Conservation (phyloP, 2,888 invertebrate genomes). For the Scaptomyza reducta region DNA sequence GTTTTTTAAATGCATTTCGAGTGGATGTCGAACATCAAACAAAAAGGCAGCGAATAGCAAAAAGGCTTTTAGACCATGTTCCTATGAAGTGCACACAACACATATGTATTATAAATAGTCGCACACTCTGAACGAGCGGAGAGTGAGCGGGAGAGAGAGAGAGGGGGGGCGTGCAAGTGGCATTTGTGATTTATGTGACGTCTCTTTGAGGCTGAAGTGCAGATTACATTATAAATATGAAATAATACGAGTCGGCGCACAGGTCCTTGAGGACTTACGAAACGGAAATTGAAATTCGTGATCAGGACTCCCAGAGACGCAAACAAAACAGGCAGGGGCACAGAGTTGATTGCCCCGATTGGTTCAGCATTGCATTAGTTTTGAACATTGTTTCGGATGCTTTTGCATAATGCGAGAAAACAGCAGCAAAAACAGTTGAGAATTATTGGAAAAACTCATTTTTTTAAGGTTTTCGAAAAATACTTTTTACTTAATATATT, state of each 20-base stretch:
- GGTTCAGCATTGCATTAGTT: no score
- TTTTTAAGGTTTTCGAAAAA: no score
- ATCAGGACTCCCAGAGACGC: slow-evolving; percentile 28
- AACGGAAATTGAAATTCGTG: slow-evolving; percentile 71
- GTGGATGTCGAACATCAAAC: slow-evolving; percentile 74
- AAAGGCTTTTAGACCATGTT: slow-evolving; percentile 73
- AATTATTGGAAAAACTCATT: no score
- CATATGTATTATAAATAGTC: slow-evolving; percentile 58
- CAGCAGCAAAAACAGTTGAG: no score
- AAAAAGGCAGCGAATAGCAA: slow-evolving; percentile 48
- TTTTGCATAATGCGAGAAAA: no score
- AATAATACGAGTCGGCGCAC: slow-evolving; percentile 65
- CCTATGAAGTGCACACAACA: slow-evolving; percentile 54
- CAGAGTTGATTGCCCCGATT: slow-evolving; percentile 7
- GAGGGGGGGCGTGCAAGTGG: slow-evolving; percentile 42
- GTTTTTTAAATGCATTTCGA: slow-evolving; percentile 70
- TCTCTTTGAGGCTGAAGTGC: slow-evolving; percentile 75
- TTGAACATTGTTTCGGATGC: no score
- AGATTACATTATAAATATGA: slow-evolving; percentile 80
- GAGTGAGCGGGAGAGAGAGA: background rate
- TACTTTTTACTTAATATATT: no score
- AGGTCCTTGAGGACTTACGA: slow-evolving; percentile 69
- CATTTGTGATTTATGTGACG: slow-evolving; percentile 72
- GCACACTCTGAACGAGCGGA: slow-evolving; percentile 7
- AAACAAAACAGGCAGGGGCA: background rate